These are phyloP conservation scores for Nemoura dubitans DNA, from an alignment of 2,888 invertebrate species.

Conservation along the genomic window DNA sequence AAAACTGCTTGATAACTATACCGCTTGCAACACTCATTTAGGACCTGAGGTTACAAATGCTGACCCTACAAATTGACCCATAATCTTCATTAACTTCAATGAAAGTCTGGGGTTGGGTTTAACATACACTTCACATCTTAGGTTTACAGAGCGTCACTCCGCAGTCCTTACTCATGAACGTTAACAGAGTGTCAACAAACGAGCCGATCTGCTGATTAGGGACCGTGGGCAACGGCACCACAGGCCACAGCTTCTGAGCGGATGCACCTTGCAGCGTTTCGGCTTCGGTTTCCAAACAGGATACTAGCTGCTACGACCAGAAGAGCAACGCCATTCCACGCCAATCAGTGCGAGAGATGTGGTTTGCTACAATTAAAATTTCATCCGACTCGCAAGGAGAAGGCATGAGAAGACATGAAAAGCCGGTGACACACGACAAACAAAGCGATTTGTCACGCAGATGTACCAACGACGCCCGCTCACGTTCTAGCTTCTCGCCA, in stretches of 20 bases:
- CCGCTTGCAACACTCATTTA: neutral
- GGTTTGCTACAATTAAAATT: neutral
- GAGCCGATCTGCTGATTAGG: neutral
- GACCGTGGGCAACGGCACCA: neutral
- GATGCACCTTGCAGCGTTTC: constrained; percentile 12
- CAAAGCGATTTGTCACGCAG: neutral
- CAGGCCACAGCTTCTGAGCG: neutral
- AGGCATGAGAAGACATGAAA: neutral
- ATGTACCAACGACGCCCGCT: no score
- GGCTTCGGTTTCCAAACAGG: neutral
- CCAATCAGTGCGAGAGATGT: neutral
- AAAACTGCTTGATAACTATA: neutral
- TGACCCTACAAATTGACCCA: constrained; percentile 34
- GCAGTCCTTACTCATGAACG: neutral
- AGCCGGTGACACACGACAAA: neutral
- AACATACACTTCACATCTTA: neutral
- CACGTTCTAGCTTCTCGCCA: no score
- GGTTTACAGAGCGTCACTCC: neutral
- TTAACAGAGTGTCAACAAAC: neutral
- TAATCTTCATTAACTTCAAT: constrained; percentile 25
- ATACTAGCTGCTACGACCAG: neutral
- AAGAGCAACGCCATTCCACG: neutral
- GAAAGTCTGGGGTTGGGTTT: neutral
- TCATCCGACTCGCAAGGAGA: neutral
- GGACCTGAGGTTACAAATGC: neutral